These are phyloP conservation scores for Drosophila longiperda DNA, from an alignment of 2,888 invertebrate genomes.

Conservation along the genomic window DNA sequence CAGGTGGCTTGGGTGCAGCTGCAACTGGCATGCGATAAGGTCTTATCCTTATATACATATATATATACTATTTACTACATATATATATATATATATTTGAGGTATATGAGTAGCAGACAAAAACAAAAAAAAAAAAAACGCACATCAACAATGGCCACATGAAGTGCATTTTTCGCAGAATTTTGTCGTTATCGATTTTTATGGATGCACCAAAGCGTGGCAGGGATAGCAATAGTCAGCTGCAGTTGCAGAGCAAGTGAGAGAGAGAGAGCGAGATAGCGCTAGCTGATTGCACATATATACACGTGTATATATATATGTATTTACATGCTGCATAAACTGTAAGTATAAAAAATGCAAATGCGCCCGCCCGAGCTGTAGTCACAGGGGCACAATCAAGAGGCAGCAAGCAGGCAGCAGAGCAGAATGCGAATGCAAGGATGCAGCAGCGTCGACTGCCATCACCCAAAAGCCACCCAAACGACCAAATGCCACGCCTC, in stretches of 20 bases:
- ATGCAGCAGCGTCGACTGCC: slow-evolving; percentile 30
- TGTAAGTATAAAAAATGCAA: slow-evolving; percentile 77
- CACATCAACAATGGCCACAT: slow-evolving; percentile 61
- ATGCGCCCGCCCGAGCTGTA: slow-evolving; percentile 45
- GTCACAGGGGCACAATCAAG: slow-evolving; percentile 36
- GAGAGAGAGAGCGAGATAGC: slow-evolving; percentile 1
- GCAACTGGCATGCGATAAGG: slow-evolving; percentile 40
- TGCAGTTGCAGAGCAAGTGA: slow-evolving; percentile 14
- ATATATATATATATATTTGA: slow-evolving; percentile 8
- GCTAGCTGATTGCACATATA: background rate
- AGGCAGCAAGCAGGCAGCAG: slow-evolving; percentile 11
- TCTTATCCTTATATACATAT: slow-evolving; percentile 35
- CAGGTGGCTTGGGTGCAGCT: slow-evolving; percentile 11
- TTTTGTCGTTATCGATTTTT: slow-evolving; percentile 73
- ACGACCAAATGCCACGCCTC: slow-evolving; percentile 7
- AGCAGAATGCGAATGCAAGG: slow-evolving; percentile 44
- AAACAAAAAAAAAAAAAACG: slow-evolving; percentile 21
- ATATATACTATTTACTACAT: slow-evolving; percentile 20
- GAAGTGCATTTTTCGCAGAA: slow-evolving; percentile 60
- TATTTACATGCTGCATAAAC: slow-evolving; percentile 31
- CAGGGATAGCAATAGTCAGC: slow-evolving; percentile 24
- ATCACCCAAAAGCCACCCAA: background rate
- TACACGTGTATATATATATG: slow-evolving; percentile 19
- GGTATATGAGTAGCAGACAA: slow-evolving; percentile 18
- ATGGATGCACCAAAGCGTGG: slow-evolving; percentile 16